phyloP scores from a whole-genome alignment of 1,140 invertebrate species.

The Drosophila willistoni region DNA sequence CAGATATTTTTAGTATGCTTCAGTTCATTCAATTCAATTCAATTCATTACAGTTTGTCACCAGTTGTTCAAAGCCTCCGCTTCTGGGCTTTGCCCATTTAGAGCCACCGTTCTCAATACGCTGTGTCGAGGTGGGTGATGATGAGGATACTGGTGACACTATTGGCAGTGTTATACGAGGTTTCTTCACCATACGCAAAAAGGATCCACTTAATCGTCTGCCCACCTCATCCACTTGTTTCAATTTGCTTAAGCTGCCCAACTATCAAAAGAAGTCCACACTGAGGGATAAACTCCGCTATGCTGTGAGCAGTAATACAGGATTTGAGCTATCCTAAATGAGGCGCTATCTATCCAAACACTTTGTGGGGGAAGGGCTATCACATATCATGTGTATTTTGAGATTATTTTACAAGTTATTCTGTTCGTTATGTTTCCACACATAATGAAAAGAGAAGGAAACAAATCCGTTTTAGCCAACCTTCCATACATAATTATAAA shows the following conservation, averaged over 20 bases:
- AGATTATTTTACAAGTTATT: slow-evolving; percentile 45
- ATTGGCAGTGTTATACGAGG: slow-evolving; percentile 96
- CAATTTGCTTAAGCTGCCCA: slow-evolving; percentile 98
- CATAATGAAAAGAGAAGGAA: neutral
- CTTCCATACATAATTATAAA: slow-evolving; percentile 53
- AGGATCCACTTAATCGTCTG: slow-evolving; percentile 96
- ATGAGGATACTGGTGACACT: slow-evolving; percentile 92
- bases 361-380: neutral
- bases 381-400: slow-evolving; percentile 41
- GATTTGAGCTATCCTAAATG: slow-evolving; percentile 97
- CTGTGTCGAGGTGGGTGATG: slow-evolving; percentile 99
- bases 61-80: slow-evolving; percentile 96
- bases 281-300: slow-evolving; percentile 98
- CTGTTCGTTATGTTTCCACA: slow-evolving; percentile 17
- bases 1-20: too few relatives aligned
- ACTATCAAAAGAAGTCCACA: slow-evolving; percentile 98
- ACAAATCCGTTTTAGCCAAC: slow-evolving; percentile 26
- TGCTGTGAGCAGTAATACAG: slow-evolving; percentile 98
- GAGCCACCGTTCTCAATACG: slow-evolving; percentile 99
- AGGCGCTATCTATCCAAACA: neutral
- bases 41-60: slow-evolving; percentile 94
- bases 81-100: slow-evolving; percentile 98
- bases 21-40: too few relatives aligned
- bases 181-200: slow-evolving; percentile 98
- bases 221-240: slow-evolving; percentile 99